Evolutionary conservation across 37 sponge, comb jelly and placozoan species (phyloP), one percentile per base, ranked within the genome.

Genomic region (Ephydatia muelleri): DNA sequence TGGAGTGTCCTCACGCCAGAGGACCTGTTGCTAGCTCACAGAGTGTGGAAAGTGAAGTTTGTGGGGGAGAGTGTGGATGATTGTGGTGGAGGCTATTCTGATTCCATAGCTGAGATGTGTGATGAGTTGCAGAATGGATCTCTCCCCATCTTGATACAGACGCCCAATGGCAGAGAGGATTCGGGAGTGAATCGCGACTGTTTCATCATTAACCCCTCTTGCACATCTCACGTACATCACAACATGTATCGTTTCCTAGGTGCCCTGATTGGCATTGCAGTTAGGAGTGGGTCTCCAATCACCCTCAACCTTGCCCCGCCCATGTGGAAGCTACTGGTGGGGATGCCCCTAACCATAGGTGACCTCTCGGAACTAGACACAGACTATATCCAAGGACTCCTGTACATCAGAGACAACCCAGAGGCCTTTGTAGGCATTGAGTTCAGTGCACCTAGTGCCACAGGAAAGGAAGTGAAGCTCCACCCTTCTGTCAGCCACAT

Each of bases 1-100:
- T 88, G 95, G 91, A 83, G 74, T 38, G 84, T 87, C n/a, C 81
- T 90, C 11, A 77, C 68, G 2, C 49, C 65, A 11, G 97, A 95
- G 12, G 86, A 87, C 67, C 86, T 97, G 47, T 82, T 92, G 48
- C 87, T 97, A 26, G 83, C 93, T 36, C 97, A 97, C 65, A 82
- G 97, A 38, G 83, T 94, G n/a, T 97, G 97, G 97, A 97, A 97
- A 86, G 97, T 97, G 47, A 93, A 95, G 86, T 95, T 97, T 84
- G 85, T 95, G 47, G 98, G 98, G 3, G 98, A 97, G 86, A 91
- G 96, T 91, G 98, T 95, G 22, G 98, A 97, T 73, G 98, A 97
- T 57, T 92, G 94, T 49, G 98, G 98, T 0, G 98, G 98, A 19
- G 98, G 96, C 0, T 97, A 95, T 76, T 95, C 96, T 32, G 98